These are phyloP conservation scores for Mechanitis mazaeus DNA, from an alignment of 2,888 invertebrate species.

Conservation along the genomic window DNA sequence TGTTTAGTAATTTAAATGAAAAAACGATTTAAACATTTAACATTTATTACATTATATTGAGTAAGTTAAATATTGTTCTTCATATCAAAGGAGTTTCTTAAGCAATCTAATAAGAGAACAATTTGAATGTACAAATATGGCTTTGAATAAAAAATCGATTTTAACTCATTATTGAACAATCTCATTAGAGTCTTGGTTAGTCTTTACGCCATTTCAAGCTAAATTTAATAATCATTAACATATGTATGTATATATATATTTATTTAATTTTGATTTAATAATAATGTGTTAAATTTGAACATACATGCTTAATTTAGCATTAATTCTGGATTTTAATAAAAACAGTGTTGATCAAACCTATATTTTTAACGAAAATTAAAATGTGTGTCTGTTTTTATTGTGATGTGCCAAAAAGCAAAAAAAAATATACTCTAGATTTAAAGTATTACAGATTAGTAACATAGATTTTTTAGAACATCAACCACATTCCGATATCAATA, in stretches of 20 bases:
- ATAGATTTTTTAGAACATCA: too few relatives aligned
- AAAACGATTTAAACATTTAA: not conserved
- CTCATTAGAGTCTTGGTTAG: constrained; percentile 21
- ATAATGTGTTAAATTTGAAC: too few relatives aligned
- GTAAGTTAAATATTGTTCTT: not conserved
- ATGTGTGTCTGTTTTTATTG: too few relatives aligned
- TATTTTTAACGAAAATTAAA: too few relatives aligned
- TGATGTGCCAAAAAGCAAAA: too few relatives aligned
- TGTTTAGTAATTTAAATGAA: not conserved
- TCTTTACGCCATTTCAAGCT: constrained; percentile 8
- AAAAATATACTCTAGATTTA: too few relatives aligned
- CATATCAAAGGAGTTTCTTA: not conserved
- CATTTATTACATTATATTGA: not conserved
- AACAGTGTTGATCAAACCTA: too few relatives aligned
- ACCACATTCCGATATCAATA: too few relatives aligned
- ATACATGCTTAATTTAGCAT: too few relatives aligned
- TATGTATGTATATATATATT: not conserved
- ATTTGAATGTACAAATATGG: constrained; percentile 29
- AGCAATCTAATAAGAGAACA: constrained; percentile 16
- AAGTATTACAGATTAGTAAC: too few relatives aligned
- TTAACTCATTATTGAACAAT: constrained; percentile 25
- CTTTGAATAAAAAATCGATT: constrained; percentile 30
- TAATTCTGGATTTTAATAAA: too few relatives aligned
- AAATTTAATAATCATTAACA: not conserved
- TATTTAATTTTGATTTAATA: too few relatives aligned